Conservation (phyloP, 2,797 vertebrate species). For the Lycodopsis pacificus region DNA sequence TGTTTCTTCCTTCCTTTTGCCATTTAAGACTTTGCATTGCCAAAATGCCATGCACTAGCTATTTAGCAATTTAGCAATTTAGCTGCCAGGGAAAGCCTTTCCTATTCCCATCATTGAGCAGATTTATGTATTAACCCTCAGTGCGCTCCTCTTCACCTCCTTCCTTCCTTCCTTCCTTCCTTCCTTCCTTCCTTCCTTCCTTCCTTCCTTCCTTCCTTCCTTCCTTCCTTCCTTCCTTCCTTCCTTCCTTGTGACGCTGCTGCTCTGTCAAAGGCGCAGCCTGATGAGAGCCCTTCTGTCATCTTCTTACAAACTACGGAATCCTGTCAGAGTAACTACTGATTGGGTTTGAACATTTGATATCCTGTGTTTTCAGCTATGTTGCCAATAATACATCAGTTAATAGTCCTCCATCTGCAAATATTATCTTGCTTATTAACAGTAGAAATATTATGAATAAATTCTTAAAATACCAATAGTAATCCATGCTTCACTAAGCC, state of each 20-base stretch:
- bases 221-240: too few species aligned
- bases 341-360: slow-evolving; percentile 2
- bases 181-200: neutral
- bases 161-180: neutral
- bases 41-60: too few species aligned
- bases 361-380: neutral
- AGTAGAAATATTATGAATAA: neutral
- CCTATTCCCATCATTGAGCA: slow-evolving; percentile 24
- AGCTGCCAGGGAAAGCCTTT: slow-evolving; percentile 50
- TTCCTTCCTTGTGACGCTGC: neutral
- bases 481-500: neutral
- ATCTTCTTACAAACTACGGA: neutral
- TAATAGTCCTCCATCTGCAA: neutral
- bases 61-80: neutral
- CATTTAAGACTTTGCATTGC: too few species aligned
- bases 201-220: neutral
- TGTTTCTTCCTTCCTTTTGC: neutral
- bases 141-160: neutral
- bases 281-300: slow-evolving; percentile 4
- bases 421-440: neutral
- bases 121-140: slow-evolving; percentile 31
- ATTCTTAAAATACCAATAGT: neutral
- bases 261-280: slow-evolving; percentile 9
- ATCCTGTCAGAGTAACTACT: neutral
- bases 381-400: neutral